Evolutionary conservation across 2,113 vertebrate species (phyloP).

Genomic region (Stomatorhinus ivindoensis): DNA sequence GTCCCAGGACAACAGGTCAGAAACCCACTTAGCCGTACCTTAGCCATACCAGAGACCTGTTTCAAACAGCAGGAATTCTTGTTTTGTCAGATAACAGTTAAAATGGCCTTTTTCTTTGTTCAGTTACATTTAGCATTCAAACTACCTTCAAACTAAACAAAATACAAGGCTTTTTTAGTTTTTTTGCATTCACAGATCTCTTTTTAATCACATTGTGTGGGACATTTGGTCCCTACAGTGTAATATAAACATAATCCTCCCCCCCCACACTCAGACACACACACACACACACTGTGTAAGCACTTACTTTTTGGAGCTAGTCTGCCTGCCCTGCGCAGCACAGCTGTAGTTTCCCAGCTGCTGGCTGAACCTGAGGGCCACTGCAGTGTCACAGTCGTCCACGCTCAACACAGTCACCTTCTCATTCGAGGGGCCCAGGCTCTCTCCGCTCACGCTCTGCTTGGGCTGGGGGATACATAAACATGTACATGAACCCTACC

Average conservation of each 20-base stretch:
- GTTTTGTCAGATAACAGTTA: too few species aligned
- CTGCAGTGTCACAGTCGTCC: conserved; percentile 82
- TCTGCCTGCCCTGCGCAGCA: conserved; percentile 86
- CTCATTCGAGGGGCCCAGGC: conserved; percentile 91
- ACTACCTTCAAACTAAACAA: too few species aligned
- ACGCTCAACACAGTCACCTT: conserved; percentile 89
- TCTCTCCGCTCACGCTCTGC: conserved; percentile 73
- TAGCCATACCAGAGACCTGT: too few species aligned
- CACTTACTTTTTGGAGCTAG: conserved; percentile 88
- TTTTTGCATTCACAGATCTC: too few species aligned
- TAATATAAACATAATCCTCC: background rate
- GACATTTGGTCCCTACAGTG: too few species aligned
- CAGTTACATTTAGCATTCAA: too few species aligned
- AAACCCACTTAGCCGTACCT: too few species aligned
- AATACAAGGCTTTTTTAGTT: too few species aligned
- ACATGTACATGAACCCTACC: conserved; percentile 8
- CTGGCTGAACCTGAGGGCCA: conserved; percentile 81
- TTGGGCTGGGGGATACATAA: conserved; percentile 65
- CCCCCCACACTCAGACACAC: background rate
- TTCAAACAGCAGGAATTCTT: too few species aligned
- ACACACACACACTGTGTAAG: background rate
- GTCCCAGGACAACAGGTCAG: too few species aligned
- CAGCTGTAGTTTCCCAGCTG: conserved; percentile 94
- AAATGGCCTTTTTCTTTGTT: too few species aligned
- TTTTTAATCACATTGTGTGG: too few species aligned